A percentile compares a stretch with the other conserved stretches of the same genome.
Evolutionary conservation across 2,797 vertebrate genomes (phyloP).

Genomic region (Cephalopachus bancanus): DNA sequence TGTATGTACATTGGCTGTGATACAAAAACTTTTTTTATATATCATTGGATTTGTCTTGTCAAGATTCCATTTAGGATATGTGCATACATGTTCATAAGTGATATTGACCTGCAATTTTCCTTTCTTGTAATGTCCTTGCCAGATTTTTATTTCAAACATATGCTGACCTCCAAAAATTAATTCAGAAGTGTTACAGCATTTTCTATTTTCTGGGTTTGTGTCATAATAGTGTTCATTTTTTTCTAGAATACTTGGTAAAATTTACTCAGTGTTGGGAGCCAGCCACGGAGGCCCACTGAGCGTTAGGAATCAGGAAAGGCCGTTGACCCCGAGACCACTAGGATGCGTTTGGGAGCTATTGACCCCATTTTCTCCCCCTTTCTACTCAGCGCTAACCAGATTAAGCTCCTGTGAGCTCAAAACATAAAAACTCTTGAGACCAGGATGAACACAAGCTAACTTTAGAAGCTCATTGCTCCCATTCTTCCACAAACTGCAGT

Average conservation of each 20-base stretch:
- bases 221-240: neutral
- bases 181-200: neutral
- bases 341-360: too few relatives aligned
- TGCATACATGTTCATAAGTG: neutral
- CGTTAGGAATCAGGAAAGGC: too few relatives aligned
- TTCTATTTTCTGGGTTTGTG: neutral
- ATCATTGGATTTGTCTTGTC: neutral
- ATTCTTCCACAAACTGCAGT: too few relatives aligned
- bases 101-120: neutral
- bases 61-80: neutral
- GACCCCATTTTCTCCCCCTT: too few relatives aligned
- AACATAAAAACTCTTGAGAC: too few relatives aligned
- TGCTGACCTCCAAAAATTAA: neutral
- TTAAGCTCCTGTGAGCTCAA: too few relatives aligned
- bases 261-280: neutral
- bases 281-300: too few relatives aligned
- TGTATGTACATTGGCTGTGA: neutral
- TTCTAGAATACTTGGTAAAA: neutral
- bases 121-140: neutral
- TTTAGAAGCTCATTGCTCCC: too few relatives aligned
- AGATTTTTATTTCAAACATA: neutral
- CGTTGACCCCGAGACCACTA: too few relatives aligned
- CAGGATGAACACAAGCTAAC: too few relatives aligned
- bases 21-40: neutral
- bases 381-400: too few relatives aligned